Evolutionary conservation across 2,888 invertebrate genomes (phyloP).

Genomic region (Drosophila tripunctata): DNA sequence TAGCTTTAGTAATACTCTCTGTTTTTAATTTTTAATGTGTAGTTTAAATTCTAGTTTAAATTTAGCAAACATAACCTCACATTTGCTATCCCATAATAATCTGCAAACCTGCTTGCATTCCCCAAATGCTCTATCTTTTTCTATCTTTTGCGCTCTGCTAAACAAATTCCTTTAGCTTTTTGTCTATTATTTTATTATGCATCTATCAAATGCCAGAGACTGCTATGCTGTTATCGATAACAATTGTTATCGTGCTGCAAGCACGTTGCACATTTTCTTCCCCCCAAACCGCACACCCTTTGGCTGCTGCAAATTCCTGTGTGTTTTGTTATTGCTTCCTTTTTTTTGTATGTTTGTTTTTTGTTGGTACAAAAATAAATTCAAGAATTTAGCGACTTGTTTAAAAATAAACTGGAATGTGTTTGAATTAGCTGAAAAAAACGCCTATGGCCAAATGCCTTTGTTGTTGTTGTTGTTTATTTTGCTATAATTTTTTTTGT

Average conservation of each 20-base stretch:
- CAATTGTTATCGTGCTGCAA: constrained; percentile 55
- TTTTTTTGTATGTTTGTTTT: too few relatives aligned
- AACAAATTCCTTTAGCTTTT: background rate
- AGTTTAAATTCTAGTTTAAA: too few relatives aligned
- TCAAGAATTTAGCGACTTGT: constrained; percentile 74
- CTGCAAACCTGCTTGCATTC: background rate
- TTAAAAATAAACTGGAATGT: constrained; percentile 80
- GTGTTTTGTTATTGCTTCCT: constrained; percentile 9
- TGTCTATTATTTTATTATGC: background rate
- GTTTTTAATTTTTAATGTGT: too few relatives aligned
- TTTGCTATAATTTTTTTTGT: constrained; percentile 16
- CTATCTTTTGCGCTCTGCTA: background rate
- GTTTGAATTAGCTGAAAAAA: constrained; percentile 68
- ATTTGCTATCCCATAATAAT: too few relatives aligned
- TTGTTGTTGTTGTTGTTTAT: constrained; percentile 43
- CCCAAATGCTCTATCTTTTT: too few relatives aligned
- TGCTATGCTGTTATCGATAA: constrained; percentile 65
- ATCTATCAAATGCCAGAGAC: constrained; percentile 59
- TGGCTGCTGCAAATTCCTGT: constrained; percentile 49
- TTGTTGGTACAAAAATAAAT: constrained; percentile 68
- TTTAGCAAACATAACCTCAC: too few relatives aligned
- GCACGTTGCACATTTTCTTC: constrained; percentile 33
- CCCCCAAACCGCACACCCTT: background rate
- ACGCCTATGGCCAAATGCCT: constrained; percentile 56
- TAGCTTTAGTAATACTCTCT: too few relatives aligned